A percentile compares a stretch with the other conserved stretches of the same genome.
Conservation (phyloP, 1,140 invertebrate species). For the Ridgeia piscesae region DNA sequence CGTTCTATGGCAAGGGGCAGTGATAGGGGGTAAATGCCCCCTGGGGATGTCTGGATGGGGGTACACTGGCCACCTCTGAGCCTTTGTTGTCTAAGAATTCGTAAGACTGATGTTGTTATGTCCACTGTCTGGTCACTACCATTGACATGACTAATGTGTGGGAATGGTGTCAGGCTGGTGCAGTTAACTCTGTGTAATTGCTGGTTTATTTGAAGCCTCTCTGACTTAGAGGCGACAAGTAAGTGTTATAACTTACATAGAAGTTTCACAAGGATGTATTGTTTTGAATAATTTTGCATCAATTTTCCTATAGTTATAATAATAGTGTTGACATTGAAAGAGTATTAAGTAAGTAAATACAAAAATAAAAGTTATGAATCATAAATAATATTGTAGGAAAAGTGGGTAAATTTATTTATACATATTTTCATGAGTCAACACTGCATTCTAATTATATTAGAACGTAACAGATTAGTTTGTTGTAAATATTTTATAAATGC, state of each 20-base stretch:
- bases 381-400: neutral
- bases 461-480: too few species aligned
- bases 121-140: neutral
- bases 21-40: neutral
- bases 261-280: neutral
- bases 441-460: too few species aligned
- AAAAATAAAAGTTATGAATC: neutral
- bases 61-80: neutral
- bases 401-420: neutral
- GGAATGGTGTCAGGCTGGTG: neutral
- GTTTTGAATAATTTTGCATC: neutral
- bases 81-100: slow-evolving; percentile 5
- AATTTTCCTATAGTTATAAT: too few species aligned
- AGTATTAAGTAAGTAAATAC: neutral
- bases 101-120: slow-evolving; percentile 2
- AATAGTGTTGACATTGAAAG: neutral
- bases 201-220: neutral
- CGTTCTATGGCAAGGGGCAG: neutral
- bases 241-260: neutral
- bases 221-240: neutral
- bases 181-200: neutral
- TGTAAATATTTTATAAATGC: too few species aligned
- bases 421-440: too few species aligned
- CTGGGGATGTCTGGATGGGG: neutral
- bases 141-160: neutral